These are phyloP conservation scores for Trissolcus japonicus DNA, from an alignment of 2,888 invertebrate genomes.

Conservation along the genomic window DNA sequence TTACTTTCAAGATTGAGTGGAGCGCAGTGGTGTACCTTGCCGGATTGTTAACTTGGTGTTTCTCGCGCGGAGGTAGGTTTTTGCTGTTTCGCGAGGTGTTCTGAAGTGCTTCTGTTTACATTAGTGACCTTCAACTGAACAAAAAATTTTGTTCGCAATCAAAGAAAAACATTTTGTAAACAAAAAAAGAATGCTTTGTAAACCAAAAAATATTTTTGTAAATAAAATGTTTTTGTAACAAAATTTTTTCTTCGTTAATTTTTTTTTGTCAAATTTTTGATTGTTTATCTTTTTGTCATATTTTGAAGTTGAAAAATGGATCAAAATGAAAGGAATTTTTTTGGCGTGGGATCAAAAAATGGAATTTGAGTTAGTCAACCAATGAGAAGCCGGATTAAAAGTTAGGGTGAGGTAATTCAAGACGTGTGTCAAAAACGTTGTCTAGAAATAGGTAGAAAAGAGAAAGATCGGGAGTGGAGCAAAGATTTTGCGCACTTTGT, in stretches of 20 bases:
- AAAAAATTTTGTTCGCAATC: too few relatives aligned
- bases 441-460: conserved; percentile 49
- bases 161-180: too few relatives aligned
- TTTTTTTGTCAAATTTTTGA: too few relatives aligned
- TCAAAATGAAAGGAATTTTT: too few relatives aligned
- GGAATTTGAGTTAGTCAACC: background rate
- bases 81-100: background rate
- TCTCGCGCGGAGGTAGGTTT: conserved; percentile 29
- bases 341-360: too few relatives aligned
- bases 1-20: conserved; percentile 48
- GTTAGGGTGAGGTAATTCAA: conserved; percentile 22
- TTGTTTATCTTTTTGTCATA: too few relatives aligned
- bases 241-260: too few relatives aligned
- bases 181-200: too few relatives aligned
- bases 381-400: background rate
- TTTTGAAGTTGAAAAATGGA: too few relatives aligned
- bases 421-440: conserved; percentile 25
- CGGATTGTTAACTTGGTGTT: conserved; percentile 34
- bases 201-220: too few relatives aligned
- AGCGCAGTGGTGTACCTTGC: conserved; percentile 33
- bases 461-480: conserved; percentile 58
- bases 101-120: background rate
- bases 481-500: conserved; percentile 70
- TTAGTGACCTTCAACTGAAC: too few relatives aligned
- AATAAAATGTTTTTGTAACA: too few relatives aligned